These are phyloP conservation scores for Trissolcus japonicus DNA, from an alignment of 2,888 invertebrate species.

Conservation along the genomic window DNA sequence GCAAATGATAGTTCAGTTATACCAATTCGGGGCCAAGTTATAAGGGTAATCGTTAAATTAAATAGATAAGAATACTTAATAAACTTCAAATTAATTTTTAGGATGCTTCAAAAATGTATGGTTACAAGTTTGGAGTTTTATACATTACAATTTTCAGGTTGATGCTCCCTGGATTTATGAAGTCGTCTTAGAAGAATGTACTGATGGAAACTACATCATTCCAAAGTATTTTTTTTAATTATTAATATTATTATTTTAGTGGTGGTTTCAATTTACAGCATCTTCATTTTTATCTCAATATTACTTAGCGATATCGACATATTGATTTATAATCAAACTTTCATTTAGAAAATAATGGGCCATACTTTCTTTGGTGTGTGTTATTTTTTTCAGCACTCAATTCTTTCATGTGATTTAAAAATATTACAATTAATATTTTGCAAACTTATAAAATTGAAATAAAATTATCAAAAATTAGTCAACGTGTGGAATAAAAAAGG, in stretches of 20 bases:
- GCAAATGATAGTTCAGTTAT: slow-evolving; percentile 80
- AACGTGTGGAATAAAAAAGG: too few relatives aligned
- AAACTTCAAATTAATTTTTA: neutral
- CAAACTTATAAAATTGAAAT: too few relatives aligned
- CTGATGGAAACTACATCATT: slow-evolving; percentile 83
- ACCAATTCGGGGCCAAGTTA: slow-evolving; percentile 87
- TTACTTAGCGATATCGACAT: too few relatives aligned
- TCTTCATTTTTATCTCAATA: too few relatives aligned
- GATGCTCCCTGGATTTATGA: slow-evolving; percentile 83
- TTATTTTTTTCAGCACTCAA: too few relatives aligned
- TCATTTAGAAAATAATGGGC: too few relatives aligned
- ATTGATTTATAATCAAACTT: too few relatives aligned
- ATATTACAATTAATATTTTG: too few relatives aligned
- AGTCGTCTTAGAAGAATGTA: slow-evolving; percentile 79
- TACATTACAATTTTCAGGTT: slow-evolving; percentile 75
- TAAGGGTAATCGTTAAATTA: slow-evolving; percentile 76
- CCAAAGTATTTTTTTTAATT: slow-evolving; percentile 78
- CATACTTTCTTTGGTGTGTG: too few relatives aligned
- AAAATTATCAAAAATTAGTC: too few relatives aligned
- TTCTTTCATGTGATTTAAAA: too few relatives aligned
- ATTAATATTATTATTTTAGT: neutral
- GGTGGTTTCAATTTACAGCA: too few relatives aligned
- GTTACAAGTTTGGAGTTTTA: neutral
- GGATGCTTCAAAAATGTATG: neutral
- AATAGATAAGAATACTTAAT: neutral